A percentile compares a stretch with the other conserved stretches of the same genome.
Evolutionary conservation across 2,113 vertebrate genomes (phyloP).

Genomic region (Pseudolaguvia tuberculata): DNA sequence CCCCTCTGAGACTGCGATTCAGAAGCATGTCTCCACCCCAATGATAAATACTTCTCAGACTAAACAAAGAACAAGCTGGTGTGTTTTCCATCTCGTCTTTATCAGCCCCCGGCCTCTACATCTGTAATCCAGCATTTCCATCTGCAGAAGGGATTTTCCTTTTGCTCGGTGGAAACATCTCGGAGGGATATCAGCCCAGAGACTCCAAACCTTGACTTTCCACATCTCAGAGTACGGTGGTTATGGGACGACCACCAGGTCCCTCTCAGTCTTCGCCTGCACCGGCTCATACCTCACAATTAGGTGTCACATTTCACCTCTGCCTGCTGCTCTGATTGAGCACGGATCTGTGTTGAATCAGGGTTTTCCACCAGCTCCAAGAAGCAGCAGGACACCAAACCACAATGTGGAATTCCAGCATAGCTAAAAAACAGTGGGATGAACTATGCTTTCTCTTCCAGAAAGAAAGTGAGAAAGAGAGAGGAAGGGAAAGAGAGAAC

Average conservation of each 20-base stretch:
- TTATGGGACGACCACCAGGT: conserved; percentile 55
- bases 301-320: conserved; percentile 60
- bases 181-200: conserved; percentile 36
- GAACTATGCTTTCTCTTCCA: conserved; percentile 57
- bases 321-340: conserved; percentile 47
- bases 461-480: conserved; percentile 47
- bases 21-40: conserved; percentile 45
- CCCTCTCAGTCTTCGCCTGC: conserved; percentile 16
- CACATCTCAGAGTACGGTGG: conserved; percentile 36
- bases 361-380: conserved; percentile 50
- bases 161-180: conserved; percentile 52
- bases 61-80: conserved; percentile 44
- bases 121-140: conserved; percentile 58
- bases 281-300: conserved; percentile 40
- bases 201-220: conserved; percentile 24
- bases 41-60: conserved; percentile 46
- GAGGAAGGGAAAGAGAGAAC: neutral
- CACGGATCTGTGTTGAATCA: conserved; percentile 56
- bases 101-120: conserved; percentile 46
- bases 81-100: conserved; percentile 45
- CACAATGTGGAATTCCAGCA: conserved; percentile 54
- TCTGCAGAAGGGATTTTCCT: conserved; percentile 61
- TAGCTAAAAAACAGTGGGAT: conserved; percentile 59
- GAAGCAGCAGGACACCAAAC: conserved; percentile 48
- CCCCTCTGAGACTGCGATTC: conserved; percentile 23